Conservation (phyloP, 2,113 vertebrate species). For the Plectropomus leopardus region DNA sequence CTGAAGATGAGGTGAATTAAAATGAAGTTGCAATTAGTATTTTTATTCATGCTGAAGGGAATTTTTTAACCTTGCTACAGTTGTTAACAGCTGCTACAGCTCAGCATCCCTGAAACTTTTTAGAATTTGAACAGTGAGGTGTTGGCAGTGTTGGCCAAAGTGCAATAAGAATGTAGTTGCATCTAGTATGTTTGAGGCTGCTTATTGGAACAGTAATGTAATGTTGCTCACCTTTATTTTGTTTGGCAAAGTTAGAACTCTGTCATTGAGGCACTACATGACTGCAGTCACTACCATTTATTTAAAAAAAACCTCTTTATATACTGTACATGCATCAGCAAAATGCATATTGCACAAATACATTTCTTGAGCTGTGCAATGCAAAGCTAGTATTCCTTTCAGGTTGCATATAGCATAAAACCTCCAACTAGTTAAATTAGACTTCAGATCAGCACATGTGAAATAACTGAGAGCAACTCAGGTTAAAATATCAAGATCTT, state of each 20-base stretch:
- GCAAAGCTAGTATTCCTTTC: no score
- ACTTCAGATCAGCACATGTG: no score
- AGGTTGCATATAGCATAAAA: no score
- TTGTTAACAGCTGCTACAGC: conserved; percentile 38
- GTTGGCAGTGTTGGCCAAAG: neutral
- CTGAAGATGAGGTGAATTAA: conserved; percentile 44
- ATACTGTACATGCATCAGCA: neutral
- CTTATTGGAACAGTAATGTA: neutral
- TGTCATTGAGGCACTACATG: neutral
- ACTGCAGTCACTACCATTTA: neutral
- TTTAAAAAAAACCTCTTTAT: no score
- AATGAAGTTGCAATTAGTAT: conserved; percentile 39
- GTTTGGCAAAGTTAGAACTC: neutral
- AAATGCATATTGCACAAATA: neutral
- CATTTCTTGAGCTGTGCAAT: no score
- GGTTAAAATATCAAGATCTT: no score
- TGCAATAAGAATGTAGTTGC: neutral
- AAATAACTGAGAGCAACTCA: no score
- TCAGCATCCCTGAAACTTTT: conserved; percentile 5
- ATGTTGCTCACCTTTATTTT: neutral
- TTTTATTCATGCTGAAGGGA: conserved; percentile 49
- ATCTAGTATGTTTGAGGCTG: neutral
- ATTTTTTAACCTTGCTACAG: conserved; percentile 28
- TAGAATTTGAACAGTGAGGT: neutral
- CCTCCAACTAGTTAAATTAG: no score